Base-by-base conservation (phyloP, 1,140 invertebrate species). In the Drosophila orena region DNA sequence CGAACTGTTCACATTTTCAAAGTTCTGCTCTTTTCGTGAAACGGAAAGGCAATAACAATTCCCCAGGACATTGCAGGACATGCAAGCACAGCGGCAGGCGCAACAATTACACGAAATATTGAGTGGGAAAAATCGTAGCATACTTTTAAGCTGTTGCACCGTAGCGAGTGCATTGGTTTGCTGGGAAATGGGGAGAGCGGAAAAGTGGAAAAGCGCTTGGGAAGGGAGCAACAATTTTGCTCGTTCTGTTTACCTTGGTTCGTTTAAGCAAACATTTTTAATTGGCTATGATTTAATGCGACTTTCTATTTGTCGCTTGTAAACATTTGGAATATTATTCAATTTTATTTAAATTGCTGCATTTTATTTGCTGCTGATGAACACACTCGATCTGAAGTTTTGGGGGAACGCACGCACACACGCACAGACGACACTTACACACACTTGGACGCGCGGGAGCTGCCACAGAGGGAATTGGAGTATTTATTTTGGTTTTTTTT, bases 131-230 rank as follows among this genome's bases (percentile, higher is more conserved):
- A 78, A 68, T 62, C 78, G 58, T 68, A 71, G 69, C 69, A 81
- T 78, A 75, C 78, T 81, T 81, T 78, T 81, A 78, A 86, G 83
- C 81, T 86, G 81, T 86, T 86, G 81, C 83, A 88, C 69, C 71
- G 60, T 44, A 50, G 46, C 64, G 43, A 70, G 35, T 70, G 66
- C 66, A 70, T 68, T 69, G 62, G 66, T 40, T 40, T 49, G 44
- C 24, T 37, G 37, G 20, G 20, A 35, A 46, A 27, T 30, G 12
- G 22, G 17, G 7, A 69, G 17, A 44, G 76, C 56, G 30, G 47
- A 50, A 38, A 49, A 44, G 20, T 30, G 52, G 24, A 24, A 38
- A 75, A 17, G 17, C 34, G 30, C 17, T 37, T 5, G 37, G 35
- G 30, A 30, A 50, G 58, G 12, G 49, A 74, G 71, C 71, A 74